These are phyloP conservation scores for Pristionchus exspectatus DNA, from an alignment of 2,888 invertebrate species.

Conservation along the genomic window DNA sequence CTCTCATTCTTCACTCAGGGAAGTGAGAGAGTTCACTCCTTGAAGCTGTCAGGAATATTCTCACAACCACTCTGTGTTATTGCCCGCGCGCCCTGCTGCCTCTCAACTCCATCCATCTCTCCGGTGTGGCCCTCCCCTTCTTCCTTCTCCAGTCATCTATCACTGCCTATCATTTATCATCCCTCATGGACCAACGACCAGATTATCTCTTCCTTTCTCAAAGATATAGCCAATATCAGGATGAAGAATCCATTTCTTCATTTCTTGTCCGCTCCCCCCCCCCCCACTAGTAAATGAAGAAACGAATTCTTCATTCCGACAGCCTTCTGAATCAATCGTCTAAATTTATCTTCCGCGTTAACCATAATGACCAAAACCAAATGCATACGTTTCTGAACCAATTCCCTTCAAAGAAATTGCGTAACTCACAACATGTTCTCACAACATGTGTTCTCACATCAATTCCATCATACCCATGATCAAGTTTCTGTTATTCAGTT, in stretches of 20 bases:
- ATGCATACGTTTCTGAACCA: too few species aligned
- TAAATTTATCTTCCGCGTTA: too few species aligned
- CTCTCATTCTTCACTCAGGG: too few species aligned
- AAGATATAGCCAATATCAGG: not conserved
- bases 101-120: conserved; percentile 25
- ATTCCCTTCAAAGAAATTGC: too few species aligned
- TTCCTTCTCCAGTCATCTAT: not conserved
- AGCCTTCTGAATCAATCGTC: too few species aligned
- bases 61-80: conserved; percentile 1
- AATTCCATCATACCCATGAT: too few species aligned
- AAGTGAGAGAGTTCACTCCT: too few species aligned
- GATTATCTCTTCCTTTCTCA: not conserved
- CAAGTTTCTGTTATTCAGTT: not conserved
- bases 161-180: not conserved
- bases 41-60: not conserved
- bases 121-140: not conserved
- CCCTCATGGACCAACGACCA: not conserved
- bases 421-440: too few species aligned
- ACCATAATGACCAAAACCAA: too few species aligned
- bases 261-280: too few species aligned
- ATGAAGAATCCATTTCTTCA: not conserved
- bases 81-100: not conserved
- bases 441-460: too few species aligned
- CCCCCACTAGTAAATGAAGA: too few species aligned
- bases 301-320: not conserved